Percentiles rank a stretch among this genome's conserved stretches.
phyloP scores from a whole-genome alignment of 2,113 vertebrate species.

The Tricholaema leucomelas region DNA sequence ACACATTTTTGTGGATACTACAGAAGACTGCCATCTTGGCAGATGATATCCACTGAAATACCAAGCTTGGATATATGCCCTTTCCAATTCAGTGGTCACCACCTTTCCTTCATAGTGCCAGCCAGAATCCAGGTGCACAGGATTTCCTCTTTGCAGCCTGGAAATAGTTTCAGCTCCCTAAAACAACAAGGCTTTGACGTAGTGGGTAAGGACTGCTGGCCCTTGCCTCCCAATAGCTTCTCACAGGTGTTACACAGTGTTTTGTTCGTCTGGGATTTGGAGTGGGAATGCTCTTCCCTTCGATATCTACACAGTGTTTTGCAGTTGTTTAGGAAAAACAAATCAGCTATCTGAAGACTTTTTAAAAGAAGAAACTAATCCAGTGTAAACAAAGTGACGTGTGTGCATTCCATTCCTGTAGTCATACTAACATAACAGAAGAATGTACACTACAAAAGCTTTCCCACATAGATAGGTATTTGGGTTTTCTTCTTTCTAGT shows the following conservation, averaged over 20 bases:
- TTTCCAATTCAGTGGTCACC: neutral
- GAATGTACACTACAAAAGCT: neutral
- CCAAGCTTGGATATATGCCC: neutral
- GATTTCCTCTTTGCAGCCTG: neutral
- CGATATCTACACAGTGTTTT: neutral
- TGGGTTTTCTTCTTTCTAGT: neutral
- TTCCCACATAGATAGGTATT: neutral
- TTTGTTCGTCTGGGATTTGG: neutral
- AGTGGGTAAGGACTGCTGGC: neutral
- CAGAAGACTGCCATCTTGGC: neutral
- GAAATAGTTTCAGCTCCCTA: neutral
- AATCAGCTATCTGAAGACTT: neutral
- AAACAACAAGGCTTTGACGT: accelerated
- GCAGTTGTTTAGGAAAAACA: neutral
- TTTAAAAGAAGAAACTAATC: neutral
- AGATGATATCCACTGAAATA: neutral
- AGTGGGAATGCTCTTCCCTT: neutral
- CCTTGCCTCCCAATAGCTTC: neutral
- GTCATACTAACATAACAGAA: conserved; percentile 11
- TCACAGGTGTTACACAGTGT: neutral
- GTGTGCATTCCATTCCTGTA: conserved; percentile 17
- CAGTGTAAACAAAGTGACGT: conserved; percentile 24
- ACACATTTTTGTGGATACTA: neutral
- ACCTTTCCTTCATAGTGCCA: neutral
- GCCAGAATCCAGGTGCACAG: neutral